A percentile compares a stretch with the other conserved stretches of the same genome.
Evolutionary conservation across 2,888 invertebrate species (phyloP).

Genomic region (Archaeoteleia sp.): DNA sequence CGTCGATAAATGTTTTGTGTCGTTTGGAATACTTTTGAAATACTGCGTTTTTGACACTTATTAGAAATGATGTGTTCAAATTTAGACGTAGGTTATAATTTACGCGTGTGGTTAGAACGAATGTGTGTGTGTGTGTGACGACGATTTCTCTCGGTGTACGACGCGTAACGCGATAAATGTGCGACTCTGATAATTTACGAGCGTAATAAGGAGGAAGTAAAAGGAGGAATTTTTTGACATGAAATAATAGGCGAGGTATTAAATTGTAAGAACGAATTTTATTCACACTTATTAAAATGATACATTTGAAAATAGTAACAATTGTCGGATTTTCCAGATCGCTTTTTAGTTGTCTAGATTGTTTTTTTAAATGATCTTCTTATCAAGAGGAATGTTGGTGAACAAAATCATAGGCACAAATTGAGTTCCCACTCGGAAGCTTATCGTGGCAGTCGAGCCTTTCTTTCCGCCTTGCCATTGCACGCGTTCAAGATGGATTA

Average conservation of each 20-base stretch:
- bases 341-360: background rate
- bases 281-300: no score
- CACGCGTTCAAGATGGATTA: no score
- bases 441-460: no score
- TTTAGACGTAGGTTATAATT: conserved; percentile 29
- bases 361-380: no score
- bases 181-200: conserved; percentile 8
- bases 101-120: conserved; percentile 23
- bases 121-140: conserved; percentile 18
- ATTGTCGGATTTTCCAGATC: background rate
- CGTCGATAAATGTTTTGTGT: no score
- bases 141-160: conserved; percentile 27
- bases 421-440: no score
- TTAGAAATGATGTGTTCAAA: conserved; percentile 40
- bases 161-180: conserved; percentile 16
- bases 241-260: background rate
- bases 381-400: no score
- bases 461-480: no score
- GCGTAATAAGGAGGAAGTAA: conserved; percentile 7
- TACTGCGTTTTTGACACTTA: conserved; percentile 16
- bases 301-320: no score
- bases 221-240: background rate
- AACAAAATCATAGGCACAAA: no score
- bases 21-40: no score
- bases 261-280: background rate